Conservation (phyloP, 2,113 vertebrate species). For the Oostethus manadensis region DNA sequence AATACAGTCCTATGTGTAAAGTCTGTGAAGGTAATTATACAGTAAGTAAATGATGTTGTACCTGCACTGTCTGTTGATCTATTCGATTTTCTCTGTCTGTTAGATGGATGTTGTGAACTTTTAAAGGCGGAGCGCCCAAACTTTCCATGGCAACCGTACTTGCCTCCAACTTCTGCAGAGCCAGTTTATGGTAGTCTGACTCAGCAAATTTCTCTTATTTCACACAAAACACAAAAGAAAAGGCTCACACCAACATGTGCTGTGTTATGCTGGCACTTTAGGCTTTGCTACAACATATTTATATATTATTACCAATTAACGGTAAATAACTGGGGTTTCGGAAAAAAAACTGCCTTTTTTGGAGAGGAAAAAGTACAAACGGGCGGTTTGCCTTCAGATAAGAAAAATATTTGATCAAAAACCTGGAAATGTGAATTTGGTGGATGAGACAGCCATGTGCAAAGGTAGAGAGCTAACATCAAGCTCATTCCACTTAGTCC, state of each 20-base stretch:
- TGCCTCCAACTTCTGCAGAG: slow-evolving; percentile 70
- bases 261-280: too few species aligned
- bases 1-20: background rate
- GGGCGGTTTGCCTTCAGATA: too few species aligned
- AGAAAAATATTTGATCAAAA: too few species aligned
- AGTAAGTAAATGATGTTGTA: slow-evolving; percentile 13
- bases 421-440: too few species aligned
- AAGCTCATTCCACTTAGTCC: background rate
- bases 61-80: slow-evolving; percentile 47
- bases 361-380: too few species aligned
- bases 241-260: background rate
- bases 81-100: slow-evolving; percentile 69
- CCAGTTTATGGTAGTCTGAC: slow-evolving; percentile 73
- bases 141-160: slow-evolving; percentile 69
- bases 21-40: background rate
- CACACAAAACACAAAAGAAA: background rate
- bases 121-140: slow-evolving; percentile 76
- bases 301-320: too few species aligned
- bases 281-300: too few species aligned
- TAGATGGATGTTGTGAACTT: slow-evolving; percentile 75
- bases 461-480: background rate
- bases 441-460: too few species aligned
- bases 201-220: slow-evolving; percentile 57
- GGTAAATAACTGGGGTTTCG: too few species aligned
- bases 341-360: too few species aligned